Evolutionary conservation across 1,140 invertebrate species (phyloP).

Genomic region (Drosophila neocordata): DNA sequence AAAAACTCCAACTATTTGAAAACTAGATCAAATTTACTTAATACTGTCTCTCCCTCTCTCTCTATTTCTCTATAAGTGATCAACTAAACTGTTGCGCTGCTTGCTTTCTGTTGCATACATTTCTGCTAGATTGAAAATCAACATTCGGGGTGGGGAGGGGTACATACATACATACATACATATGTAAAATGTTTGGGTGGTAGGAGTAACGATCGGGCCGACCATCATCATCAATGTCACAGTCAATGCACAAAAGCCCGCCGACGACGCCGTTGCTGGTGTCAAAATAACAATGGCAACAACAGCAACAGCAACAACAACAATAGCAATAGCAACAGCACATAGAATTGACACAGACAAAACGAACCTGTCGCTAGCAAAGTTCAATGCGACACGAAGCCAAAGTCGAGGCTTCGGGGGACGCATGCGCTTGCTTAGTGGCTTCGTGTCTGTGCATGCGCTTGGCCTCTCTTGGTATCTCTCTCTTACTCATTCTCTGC

Average conservation of each 20-base stretch:
- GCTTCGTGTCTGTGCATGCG: constrained; percentile 27
- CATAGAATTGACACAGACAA: constrained; percentile 58
- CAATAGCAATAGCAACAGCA: constrained; percentile 31
- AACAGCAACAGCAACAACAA: constrained; percentile 33
- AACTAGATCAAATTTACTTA: too few relatives aligned
- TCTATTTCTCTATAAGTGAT: too few relatives aligned
- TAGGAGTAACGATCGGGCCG: constrained; percentile 16
- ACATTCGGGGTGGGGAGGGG: not conserved
- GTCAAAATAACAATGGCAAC: constrained; percentile 27
- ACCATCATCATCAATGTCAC: constrained; percentile 64
- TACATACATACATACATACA: too few relatives aligned
- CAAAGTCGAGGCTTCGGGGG: constrained; percentile 25
- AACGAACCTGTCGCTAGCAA: constrained; percentile 70
- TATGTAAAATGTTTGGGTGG: not conserved
- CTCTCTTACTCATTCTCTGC: constrained; percentile 23
- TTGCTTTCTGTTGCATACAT: not conserved
- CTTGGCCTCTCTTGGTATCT: constrained; percentile 23
- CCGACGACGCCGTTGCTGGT: constrained; percentile 4
- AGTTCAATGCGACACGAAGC: constrained; percentile 63
- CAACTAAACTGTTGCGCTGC: too few relatives aligned
- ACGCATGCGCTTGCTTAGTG: constrained; percentile 69
- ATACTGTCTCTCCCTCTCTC: too few relatives aligned
- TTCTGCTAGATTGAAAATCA: not conserved
- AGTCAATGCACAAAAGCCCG: constrained; percentile 70
- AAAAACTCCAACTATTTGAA: too few relatives aligned